A percentile compares a stretch with the other conserved stretches of the same genome.
phyloP scores from a whole-genome alignment of 2,888 invertebrate genomes.

The Cephus nigrinus region DNA sequence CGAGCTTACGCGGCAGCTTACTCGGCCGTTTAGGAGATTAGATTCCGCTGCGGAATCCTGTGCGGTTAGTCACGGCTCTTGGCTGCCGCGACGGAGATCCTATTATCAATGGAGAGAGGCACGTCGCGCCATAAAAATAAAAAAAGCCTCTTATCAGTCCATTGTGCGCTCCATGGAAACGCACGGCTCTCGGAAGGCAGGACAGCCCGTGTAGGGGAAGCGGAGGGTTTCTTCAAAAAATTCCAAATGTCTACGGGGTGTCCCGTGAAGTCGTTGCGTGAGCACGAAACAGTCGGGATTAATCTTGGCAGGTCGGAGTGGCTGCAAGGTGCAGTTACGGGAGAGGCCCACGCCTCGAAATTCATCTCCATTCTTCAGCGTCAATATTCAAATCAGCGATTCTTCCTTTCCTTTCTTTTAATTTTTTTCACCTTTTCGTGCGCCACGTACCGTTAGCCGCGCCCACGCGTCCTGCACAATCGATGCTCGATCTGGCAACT shows the following conservation, averaged over 20 bases:
- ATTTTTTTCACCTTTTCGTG: conserved; percentile 15
- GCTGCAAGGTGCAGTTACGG: conserved; percentile 26
- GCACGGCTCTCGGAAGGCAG: no score
- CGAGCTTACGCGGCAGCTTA: neutral
- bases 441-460: conserved; percentile 29
- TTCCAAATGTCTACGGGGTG: conserved; percentile 2
- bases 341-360: conserved; percentile 4
- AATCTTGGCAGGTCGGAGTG: conserved; percentile 5
- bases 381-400: conserved; percentile 52
- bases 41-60: neutral
- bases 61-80: neutral
- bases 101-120: conserved; percentile 1
- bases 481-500: conserved; percentile 27
- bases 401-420: conserved; percentile 28
- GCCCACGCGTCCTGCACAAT: conserved; percentile 27
- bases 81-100: neutral
- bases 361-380: conserved; percentile 50
- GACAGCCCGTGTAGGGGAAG: no score
- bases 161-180: no score
- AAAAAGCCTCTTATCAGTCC: neutral
- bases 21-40: neutral
- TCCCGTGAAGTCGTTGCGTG: neutral
- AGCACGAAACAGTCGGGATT: neutral
- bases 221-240: neutral
- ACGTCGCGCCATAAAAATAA: neutral